A percentile compares a stretch with the other conserved stretches of the same genome.
Evolutionary conservation across 2,797 vertebrate species (phyloP).

Genomic region (Sebastes itinus): DNA sequence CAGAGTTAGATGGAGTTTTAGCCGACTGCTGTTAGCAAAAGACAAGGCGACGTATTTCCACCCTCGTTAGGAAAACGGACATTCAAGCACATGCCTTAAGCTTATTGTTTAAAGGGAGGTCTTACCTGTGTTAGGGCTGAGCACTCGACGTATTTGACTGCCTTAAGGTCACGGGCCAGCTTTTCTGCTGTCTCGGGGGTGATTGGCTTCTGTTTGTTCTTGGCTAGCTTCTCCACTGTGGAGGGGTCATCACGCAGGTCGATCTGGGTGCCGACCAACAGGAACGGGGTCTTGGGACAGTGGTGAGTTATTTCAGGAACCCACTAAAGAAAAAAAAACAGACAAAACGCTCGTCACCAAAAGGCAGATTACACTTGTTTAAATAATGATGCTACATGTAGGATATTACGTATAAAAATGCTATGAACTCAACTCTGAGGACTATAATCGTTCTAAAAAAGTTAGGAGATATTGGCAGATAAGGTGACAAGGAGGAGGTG

Average conservation of each 20-base stretch:
- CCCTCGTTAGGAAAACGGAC: slow-evolving; percentile 26
- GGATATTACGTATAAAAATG: neutral
- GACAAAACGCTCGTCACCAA: neutral
- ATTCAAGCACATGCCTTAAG: slow-evolving; percentile 11
- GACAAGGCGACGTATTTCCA: slow-evolving; percentile 34
- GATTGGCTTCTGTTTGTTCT: slow-evolving; percentile 87
- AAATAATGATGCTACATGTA: too few relatives aligned
- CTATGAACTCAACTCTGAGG: neutral
- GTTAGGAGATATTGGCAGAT: too few relatives aligned
- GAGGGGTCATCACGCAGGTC: slow-evolving; percentile 86
- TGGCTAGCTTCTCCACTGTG: slow-evolving; percentile 84
- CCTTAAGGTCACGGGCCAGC: slow-evolving; percentile 84
- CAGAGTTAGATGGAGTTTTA: slow-evolving; percentile 83
- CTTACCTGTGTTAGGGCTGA: slow-evolving; percentile 85
- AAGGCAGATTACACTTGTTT: neutral
- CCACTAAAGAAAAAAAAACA: slow-evolving; percentile 70
- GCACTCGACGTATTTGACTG: slow-evolving; percentile 88
- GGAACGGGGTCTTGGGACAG: slow-evolving; percentile 87
- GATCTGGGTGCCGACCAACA: slow-evolving; percentile 86
- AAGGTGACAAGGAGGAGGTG: too few relatives aligned
- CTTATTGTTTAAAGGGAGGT: neutral
- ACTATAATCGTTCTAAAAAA: too few relatives aligned
- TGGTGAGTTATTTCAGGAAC: slow-evolving; percentile 86
- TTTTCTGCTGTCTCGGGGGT: slow-evolving; percentile 84
- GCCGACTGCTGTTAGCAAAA: slow-evolving; percentile 64